phyloP scores from a whole-genome alignment of 1,140 invertebrate genomes.

The Portunus trituberculatus region DNA sequence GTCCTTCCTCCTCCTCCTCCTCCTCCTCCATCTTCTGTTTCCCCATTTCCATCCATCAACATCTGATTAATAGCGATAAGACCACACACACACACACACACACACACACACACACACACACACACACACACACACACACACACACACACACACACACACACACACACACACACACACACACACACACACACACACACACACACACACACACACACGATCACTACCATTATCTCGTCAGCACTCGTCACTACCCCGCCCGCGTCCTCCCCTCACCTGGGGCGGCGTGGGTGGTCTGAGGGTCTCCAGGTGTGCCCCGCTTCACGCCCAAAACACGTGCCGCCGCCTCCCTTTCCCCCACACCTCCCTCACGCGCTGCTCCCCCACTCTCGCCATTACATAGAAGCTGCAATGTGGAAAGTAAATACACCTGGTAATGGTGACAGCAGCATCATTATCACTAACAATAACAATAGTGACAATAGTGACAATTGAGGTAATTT shows the following conservation, averaged over 20 bases:
- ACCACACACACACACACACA: slow-evolving; percentile 29
- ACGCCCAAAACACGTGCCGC: not conserved
- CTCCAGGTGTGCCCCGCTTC: not conserved
- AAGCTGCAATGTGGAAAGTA: no score
- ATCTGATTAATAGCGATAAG: not conserved
- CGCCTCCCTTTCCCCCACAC: no score
- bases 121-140: slow-evolving; percentile 49
- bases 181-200: slow-evolving; percentile 61
- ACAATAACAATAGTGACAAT: not conserved
- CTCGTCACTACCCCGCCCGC: not conserved
- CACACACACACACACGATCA: slow-evolving; percentile 33
- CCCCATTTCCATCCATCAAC: not conserved
- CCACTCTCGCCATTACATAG: no score
- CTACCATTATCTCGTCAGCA: not conserved
- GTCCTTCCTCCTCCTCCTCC: not conserved
- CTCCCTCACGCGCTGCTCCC: no score
- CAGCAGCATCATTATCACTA: not conserved
- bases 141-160: slow-evolving; percentile 30
- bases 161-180: slow-evolving; percentile 52
- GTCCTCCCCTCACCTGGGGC: not conserved
- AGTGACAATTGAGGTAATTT: no score
- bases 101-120: slow-evolving; percentile 59
- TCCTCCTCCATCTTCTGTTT: not conserved
- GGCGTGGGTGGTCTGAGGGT: not conserved
- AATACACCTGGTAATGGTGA: not conserved